Evolutionary conservation across 2,888 invertebrate species (phyloP).

Genomic region (Lycia hirtaria): DNA sequence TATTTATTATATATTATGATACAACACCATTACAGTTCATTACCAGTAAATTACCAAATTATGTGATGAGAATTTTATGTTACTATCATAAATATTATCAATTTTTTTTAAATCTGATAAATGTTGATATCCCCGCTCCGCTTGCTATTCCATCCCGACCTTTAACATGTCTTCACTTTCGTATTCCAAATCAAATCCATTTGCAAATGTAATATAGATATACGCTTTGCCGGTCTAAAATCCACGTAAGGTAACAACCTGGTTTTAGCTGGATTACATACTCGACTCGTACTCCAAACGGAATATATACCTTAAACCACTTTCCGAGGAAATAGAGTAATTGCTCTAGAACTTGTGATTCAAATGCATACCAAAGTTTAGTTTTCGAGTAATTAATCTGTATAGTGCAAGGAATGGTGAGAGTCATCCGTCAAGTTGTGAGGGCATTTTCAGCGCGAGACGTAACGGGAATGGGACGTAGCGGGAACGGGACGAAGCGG

Average conservation of each 20-base stretch:
- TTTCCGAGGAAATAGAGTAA: conserved; percentile 52
- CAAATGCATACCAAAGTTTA: conserved; percentile 57
- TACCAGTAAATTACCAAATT: no score
- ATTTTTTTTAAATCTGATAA: no score
- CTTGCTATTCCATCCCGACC: conserved; percentile 1
- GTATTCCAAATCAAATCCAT: conserved; percentile 27
- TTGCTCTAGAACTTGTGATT: conserved; percentile 56
- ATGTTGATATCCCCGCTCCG: background rate
- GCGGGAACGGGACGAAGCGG: conserved; percentile 48
- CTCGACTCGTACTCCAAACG: conserved; percentile 22
- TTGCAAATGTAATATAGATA: conserved; percentile 27
- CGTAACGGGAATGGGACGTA: conserved; percentile 43
- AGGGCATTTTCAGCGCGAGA: conserved; percentile 49
- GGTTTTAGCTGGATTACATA: conserved; percentile 23
- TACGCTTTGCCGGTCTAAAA: conserved; percentile 22
- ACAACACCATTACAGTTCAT: no score
- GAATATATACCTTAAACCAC: conserved; percentile 29
- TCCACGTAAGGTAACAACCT: conserved; percentile 13
- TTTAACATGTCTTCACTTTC: conserved; percentile 17
- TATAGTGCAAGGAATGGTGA: conserved; percentile 51
- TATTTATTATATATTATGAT: no score
- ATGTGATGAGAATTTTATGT: no score
- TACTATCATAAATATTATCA: no score
- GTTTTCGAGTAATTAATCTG: conserved; percentile 58
- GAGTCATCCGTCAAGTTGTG: conserved; percentile 54